Percentiles rank a stretch among this genome's conserved stretches.
These are phyloP conservation scores for Orycteropus afer DNA, from an alignment of 2,113 vertebrate species.

Conservation along the genomic window DNA sequence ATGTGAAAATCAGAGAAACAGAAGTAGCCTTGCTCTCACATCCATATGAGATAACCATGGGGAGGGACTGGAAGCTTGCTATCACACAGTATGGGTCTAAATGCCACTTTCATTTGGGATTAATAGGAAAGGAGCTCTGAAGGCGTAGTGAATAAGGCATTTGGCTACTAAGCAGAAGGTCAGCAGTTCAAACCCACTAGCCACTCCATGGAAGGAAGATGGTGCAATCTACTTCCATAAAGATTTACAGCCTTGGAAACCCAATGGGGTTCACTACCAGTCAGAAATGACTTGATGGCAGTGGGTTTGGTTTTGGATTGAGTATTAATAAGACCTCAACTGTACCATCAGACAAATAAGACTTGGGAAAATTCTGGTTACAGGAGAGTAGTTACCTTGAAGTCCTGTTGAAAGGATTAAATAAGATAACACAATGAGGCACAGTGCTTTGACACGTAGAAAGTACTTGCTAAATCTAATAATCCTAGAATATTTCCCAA, in stretches of 20 bases:
- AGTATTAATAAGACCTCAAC: too few relatives aligned
- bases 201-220: too few relatives aligned
- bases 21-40: not conserved
- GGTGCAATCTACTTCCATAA: too few relatives aligned
- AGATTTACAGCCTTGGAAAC: too few relatives aligned
- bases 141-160: too few relatives aligned
- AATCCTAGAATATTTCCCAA: not conserved
- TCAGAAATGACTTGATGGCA: too few relatives aligned
- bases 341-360: not conserved
- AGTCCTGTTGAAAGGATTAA: not conserved
- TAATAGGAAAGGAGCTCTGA: too few relatives aligned
- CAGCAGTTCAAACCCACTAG: too few relatives aligned
- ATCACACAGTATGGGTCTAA: not conserved
- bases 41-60: not conserved
- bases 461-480: not conserved
- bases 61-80: not conserved
- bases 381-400: not conserved
- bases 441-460: not conserved
- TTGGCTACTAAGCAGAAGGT: too few relatives aligned
- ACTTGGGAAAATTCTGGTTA: not conserved
- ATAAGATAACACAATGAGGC: not conserved
- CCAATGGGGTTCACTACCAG: too few relatives aligned
- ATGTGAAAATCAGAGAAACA: not conserved
- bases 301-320: too few relatives aligned
- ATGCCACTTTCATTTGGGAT: not conserved